These are phyloP conservation scores for Tethea ocularis DNA, from an alignment of 2,888 invertebrate genomes.

Conservation along the genomic window DNA sequence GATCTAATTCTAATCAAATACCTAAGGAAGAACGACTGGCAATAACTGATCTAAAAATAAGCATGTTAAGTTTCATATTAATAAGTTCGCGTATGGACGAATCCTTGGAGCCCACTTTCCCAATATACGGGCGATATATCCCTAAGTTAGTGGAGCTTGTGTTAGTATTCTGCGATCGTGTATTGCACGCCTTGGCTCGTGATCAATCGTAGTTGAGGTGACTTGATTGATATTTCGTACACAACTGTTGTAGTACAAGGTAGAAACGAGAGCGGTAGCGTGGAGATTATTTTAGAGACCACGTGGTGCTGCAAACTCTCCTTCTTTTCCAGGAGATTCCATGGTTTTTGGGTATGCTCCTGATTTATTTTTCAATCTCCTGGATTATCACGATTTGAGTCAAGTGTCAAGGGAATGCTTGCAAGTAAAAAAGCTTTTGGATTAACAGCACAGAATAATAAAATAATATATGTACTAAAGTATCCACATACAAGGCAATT, in stretches of 20 bases:
- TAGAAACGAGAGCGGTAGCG: background rate
- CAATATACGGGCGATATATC: background rate
- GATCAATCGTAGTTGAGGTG: slow-evolving; percentile 1
- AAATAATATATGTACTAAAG: too few species aligned
- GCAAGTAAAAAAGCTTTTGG: too few species aligned
- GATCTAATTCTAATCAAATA: too few species aligned
- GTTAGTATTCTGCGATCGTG: slow-evolving; percentile 8
- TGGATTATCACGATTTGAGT: too few species aligned
- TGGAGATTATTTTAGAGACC: too few species aligned
- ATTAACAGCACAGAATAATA: too few species aligned
- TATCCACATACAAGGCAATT: too few species aligned
- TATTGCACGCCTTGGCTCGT: background rate
- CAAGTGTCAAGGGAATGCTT: too few species aligned
- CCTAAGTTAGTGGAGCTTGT: background rate
- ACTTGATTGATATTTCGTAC: slow-evolving; percentile 12
- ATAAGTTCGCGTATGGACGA: background rate
- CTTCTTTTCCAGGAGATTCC: too few species aligned
- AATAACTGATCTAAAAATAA: background rate
- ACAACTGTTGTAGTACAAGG: background rate
- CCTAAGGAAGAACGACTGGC: background rate
- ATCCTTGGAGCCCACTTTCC: background rate
- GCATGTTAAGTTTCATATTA: background rate
- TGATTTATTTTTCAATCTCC: too few species aligned
- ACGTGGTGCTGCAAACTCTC: too few species aligned
- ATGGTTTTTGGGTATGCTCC: too few species aligned